phyloP scores from a whole-genome alignment of 2,888 invertebrate genomes.

The Clostera curtula region DNA sequence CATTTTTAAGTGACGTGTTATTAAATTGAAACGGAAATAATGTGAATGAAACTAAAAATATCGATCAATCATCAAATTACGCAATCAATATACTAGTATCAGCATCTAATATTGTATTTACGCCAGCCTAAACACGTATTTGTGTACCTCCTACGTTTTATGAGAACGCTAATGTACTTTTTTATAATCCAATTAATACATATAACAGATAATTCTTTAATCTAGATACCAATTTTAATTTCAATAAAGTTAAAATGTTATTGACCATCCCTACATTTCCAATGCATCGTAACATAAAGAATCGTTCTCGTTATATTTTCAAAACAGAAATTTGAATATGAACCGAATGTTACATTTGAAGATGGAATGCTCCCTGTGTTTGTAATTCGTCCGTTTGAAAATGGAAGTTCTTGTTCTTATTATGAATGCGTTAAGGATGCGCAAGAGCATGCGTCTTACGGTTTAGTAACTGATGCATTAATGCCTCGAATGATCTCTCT shows the following conservation, averaged over 20 bases:
- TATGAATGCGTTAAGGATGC: conserved; percentile 70
- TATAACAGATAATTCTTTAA: no score
- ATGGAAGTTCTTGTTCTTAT: conserved; percentile 66
- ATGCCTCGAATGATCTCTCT: conserved; percentile 59
- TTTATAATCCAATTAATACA: not conserved
- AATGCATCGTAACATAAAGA: conserved; percentile 31
- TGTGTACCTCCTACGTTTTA: conserved; percentile 13
- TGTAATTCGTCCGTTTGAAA: conserved; percentile 60
- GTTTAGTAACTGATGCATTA: conserved; percentile 74
- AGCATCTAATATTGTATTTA: conserved; percentile 24
- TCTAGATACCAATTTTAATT: no score
- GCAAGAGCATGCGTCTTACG: conserved; percentile 67
- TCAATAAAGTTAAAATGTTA: conserved; percentile 20
- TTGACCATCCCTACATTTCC: conserved; percentile 26
- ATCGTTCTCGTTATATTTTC: conserved; percentile 43
- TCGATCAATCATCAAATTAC: conserved; percentile 24
- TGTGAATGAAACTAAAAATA: conserved; percentile 16
- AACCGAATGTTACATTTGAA: conserved; percentile 45
- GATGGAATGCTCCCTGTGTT: conserved; percentile 57
- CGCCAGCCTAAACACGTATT: conserved; percentile 22
- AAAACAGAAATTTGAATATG: conserved; percentile 64
- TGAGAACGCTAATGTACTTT: conserved; percentile 1
- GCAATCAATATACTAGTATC: conserved; percentile 21
- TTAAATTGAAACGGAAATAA: conserved; percentile 10
- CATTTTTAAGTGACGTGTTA: conserved; percentile 2